Evolutionary conservation across 2,113 vertebrate genomes (phyloP), one percentile per base, ranked within the genome.

Genomic region (Engraulis encrasicolus): DNA sequence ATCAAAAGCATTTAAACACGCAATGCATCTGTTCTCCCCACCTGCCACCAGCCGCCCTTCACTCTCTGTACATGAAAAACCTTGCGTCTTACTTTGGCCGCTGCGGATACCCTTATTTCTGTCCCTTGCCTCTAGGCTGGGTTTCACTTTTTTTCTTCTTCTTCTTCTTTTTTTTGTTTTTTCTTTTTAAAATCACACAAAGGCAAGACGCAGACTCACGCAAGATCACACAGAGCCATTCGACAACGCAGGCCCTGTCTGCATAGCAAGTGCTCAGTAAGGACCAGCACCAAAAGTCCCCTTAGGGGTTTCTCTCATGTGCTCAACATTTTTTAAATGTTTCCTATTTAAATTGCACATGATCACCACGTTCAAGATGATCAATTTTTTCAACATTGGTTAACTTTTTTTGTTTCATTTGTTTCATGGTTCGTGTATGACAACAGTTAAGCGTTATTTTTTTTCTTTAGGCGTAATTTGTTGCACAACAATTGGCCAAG

Each of bases 151-250:
- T 74, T 34, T 74, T 12, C 15, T 34, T 71, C 36, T 31, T 2
- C 17, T 14, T 31, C 17, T 74, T 12, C 14, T 12, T 71, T 50
- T 31, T 0, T 27, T 31, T 27, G 1, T n/a, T 58, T 58, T 66
- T 87, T 86, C 88, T 85, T 84, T 81, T 79, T 40, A 74, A 85
- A 84, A 86, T 50, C 31, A 79, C 85, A 40, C 78, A 84, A 86
- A 71, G 61, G 61, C 61, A 71, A 31, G 61, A 71, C 61, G 27
- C 61, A 71, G 61, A 71, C 61, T 71, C 61, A 71, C 61, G 23
- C 61, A 71, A 71, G 61, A 71, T 71, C 27, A 71, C 61, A 71
- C 66, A 74, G 66, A 74, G 66, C 27, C 27, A 3, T 74, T 74
- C 17, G 66, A 27, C 66, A 74, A 2, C 31, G 66, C 66, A 36